Evolutionary conservation across 2,113 vertebrate genomes (phyloP).

Genomic region (Dasyornis broadbenti): DNA sequence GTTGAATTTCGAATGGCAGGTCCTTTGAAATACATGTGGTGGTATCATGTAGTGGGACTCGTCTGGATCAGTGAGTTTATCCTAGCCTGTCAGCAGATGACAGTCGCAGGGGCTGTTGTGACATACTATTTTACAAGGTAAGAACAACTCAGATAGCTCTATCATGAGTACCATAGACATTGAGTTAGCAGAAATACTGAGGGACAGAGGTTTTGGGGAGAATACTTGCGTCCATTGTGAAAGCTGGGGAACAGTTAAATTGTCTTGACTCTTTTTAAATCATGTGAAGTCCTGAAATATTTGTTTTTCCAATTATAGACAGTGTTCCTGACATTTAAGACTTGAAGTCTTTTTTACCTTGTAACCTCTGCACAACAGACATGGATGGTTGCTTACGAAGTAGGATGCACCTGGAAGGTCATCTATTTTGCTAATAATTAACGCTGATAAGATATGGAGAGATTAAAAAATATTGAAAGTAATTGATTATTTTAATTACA

Average conservation of each 20-base stretch:
- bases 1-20: constrained; percentile 88
- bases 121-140: constrained; percentile 98
- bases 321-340: neutral
- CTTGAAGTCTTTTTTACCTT: neutral
- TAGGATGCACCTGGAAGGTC: neutral
- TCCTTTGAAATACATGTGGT: constrained; percentile 91
- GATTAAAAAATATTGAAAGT: neutral
- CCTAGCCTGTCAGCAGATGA: constrained; percentile 98
- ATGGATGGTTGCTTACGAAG: neutral
- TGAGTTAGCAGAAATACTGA: neutral
- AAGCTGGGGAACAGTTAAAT: neutral
- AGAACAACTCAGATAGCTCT: neutral
- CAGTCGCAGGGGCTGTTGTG: constrained; percentile 94
- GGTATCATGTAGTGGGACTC: constrained; percentile 94
- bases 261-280: neutral
- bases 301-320: neutral
- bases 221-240: neutral
- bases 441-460: neutral
- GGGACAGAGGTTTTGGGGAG: neutral
- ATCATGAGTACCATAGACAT: neutral
- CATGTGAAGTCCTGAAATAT: neutral
- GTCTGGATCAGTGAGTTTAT: constrained; percentile 98
- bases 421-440: neutral
- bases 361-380: neutral
- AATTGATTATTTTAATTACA: neutral